phyloP scores from a whole-genome alignment of 1,140 invertebrate species.

The Eciton burchellii region DNA sequence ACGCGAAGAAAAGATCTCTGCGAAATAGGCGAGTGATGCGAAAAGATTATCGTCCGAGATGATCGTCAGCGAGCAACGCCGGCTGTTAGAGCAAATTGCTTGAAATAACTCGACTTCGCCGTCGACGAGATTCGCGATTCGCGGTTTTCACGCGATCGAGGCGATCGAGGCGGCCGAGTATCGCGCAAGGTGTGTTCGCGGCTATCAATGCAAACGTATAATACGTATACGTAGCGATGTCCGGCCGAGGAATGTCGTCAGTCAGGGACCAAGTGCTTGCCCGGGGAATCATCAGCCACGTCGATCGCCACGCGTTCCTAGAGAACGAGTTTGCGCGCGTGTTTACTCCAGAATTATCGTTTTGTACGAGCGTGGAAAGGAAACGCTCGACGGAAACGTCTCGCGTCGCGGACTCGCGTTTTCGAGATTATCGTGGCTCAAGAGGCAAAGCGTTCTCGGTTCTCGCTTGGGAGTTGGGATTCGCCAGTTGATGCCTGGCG shows the following conservation, averaged over 20 bases:
- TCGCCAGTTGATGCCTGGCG: no score
- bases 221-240: conserved; percentile 69
- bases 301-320: conserved; percentile 1
- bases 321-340: not conserved
- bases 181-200: conserved; percentile 34
- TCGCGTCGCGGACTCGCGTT: not conserved
- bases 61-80: no score
- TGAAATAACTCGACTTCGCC: not conserved
- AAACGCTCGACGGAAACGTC: no score
- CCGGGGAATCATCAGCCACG: conserved; percentile 63
- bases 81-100: not conserved
- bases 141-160: not conserved
- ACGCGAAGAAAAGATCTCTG: no score
- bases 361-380: not conserved
- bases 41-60: no score
- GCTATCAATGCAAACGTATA: conserved; percentile 73
- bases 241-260: conserved; percentile 68
- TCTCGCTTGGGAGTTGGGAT: no score
- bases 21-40: no score
- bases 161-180: not conserved
- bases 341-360: not conserved
- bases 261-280: conserved; percentile 75
- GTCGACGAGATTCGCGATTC: not conserved
- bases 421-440: not conserved
- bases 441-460: no score